phyloP scores from a whole-genome alignment of 1,140 invertebrate species.

The Pogonomyrmex barbatus region DNA sequence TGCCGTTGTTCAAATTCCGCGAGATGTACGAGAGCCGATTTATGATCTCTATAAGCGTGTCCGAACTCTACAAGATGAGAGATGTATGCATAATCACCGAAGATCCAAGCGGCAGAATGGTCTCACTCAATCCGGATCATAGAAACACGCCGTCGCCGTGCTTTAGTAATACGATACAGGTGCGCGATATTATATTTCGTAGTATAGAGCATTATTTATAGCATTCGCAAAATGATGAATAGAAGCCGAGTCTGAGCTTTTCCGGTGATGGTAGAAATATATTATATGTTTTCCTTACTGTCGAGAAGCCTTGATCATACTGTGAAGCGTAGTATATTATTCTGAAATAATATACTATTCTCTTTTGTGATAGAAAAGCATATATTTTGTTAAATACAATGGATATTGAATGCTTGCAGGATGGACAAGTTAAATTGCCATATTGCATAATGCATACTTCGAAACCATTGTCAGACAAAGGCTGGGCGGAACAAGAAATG shows the following conservation, averaged over 20 bases:
- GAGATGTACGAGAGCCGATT: slow-evolving; percentile 94
- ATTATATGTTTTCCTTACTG: slow-evolving; percentile 74
- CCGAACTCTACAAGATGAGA: slow-evolving; percentile 93
- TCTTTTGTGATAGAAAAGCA: not conserved
- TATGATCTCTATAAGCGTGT: slow-evolving; percentile 91
- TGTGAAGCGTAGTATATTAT: slow-evolving; percentile 76
- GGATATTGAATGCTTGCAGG: slow-evolving; percentile 79
- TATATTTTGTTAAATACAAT: not conserved
- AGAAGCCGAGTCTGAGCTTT: slow-evolving; percentile 78
- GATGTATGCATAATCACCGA: slow-evolving; percentile 92
- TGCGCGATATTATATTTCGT: slow-evolving; percentile 66
- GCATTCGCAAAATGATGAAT: slow-evolving; percentile 68
- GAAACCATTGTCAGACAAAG: slow-evolving; percentile 87
- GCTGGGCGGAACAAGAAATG: slow-evolving; percentile 92
- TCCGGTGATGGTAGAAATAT: slow-evolving; percentile 78
- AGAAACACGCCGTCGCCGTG: slow-evolving; percentile 87
- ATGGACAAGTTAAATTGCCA: slow-evolving; percentile 86
- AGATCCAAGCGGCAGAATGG: slow-evolving; percentile 90
- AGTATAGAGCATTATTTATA: not conserved
- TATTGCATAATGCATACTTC: slow-evolving; percentile 89
- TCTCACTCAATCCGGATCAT: slow-evolving; percentile 88
- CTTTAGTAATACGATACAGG: slow-evolving; percentile 82
- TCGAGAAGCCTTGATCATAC: slow-evolving; percentile 78
- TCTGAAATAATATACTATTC: slow-evolving; percentile 38
- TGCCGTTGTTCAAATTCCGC: slow-evolving; percentile 94